Conservation (phyloP, 2,113 vertebrate genomes). For the Pandion haliaetus region DNA sequence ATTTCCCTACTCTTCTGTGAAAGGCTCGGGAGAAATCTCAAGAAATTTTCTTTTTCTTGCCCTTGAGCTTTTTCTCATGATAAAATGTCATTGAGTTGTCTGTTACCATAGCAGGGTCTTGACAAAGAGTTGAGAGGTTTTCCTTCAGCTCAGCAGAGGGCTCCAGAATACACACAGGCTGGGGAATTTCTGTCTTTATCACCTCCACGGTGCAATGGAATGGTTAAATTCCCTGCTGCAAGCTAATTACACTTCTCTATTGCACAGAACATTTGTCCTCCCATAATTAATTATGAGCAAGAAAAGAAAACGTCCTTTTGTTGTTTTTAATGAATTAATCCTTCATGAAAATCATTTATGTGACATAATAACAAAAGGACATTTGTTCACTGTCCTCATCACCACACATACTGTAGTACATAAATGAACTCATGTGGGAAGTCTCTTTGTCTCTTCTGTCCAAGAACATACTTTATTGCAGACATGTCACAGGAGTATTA, state of each 20-base stretch:
- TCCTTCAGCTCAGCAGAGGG: neutral
- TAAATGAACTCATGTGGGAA: constrained; percentile 32
- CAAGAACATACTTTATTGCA: constrained; percentile 31
- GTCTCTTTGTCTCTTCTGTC: constrained; percentile 33
- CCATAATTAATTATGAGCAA: constrained; percentile 52
- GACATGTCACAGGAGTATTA: constrained; percentile 15
- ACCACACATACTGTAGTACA: neutral
- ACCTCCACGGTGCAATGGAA: neutral
- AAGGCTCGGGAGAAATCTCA: neutral
- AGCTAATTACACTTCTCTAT: neutral
- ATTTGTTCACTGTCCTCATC: constrained; percentile 56
- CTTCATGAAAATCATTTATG: constrained; percentile 45
- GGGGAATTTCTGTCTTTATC: neutral
- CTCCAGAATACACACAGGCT: neutral
- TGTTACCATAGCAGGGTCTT: neutral
- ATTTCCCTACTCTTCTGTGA: neutral
- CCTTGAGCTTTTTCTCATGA: neutral
- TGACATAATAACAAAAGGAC: constrained; percentile 53
- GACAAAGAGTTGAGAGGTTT: neutral
- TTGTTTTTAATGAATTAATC: constrained; percentile 64
- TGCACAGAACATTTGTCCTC: constrained; percentile 28
- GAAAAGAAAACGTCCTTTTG: constrained; percentile 31
- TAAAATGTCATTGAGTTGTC: neutral
- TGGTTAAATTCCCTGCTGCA: neutral
- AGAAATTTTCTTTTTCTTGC: neutral